phyloP scores from a whole-genome alignment of 2,888 invertebrate species.

The Caenorhabditis sp. region DNA sequence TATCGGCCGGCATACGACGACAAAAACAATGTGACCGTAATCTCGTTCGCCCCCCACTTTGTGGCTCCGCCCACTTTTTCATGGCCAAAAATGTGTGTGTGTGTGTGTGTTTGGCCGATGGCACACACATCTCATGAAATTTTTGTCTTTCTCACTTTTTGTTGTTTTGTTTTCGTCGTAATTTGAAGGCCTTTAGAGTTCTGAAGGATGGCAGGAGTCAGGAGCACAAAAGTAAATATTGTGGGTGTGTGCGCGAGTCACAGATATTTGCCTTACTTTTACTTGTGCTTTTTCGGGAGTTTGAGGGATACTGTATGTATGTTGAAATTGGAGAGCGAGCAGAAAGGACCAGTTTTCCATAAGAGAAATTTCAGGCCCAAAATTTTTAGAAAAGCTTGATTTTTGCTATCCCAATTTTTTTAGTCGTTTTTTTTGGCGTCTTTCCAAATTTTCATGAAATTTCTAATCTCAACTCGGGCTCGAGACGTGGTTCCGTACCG shows the following conservation, averaged over 20 bases:
- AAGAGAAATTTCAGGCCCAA: no score
- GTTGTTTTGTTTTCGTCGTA: not conserved
- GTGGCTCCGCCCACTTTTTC: not conserved
- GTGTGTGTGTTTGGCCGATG: not conserved
- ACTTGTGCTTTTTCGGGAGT: not conserved
- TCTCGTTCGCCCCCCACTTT: no score
- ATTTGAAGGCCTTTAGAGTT: no score
- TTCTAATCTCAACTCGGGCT: no score
- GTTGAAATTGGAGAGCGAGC: no score
- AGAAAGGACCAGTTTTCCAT: no score
- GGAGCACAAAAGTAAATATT: not conserved
- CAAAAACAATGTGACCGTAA: not conserved
- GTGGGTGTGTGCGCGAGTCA: not conserved
- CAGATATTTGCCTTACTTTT: not conserved
- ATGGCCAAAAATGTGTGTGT: not conserved
- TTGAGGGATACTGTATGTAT: not conserved
- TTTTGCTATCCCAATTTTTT: no score
- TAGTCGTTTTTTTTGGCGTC: no score
- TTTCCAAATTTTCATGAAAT: no score
- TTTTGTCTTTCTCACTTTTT: not conserved
- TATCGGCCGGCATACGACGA: not conserved
- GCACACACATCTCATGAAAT: not conserved
- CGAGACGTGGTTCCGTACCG: no score
- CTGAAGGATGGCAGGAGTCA: no score
- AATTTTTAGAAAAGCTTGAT: no score